A percentile compares a stretch with the other conserved stretches of the same genome.
phyloP scores from a whole-genome alignment of 2,888 invertebrate species.

The Entomobrya multifasciata region DNA sequence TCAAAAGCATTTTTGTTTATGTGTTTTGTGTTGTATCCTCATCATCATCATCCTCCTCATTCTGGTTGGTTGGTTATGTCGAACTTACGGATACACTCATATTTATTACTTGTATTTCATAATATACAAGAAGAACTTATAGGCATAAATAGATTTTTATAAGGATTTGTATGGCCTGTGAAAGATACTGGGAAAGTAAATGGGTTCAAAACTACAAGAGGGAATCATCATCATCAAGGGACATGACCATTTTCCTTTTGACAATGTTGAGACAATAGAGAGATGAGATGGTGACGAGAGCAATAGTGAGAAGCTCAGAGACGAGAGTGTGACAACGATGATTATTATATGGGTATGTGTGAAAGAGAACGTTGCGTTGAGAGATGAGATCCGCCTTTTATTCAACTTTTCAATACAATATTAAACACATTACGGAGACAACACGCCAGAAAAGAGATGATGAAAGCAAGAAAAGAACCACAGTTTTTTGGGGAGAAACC shows the following conservation, averaged over 20 bases:
- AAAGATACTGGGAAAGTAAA: conserved; percentile 46
- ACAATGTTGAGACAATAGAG: conserved; percentile 63
- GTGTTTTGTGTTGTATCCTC: conserved; percentile 42
- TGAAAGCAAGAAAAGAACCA: conserved; percentile 20
- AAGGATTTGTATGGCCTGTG: conserved; percentile 7
- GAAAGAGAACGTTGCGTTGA: not conserved
- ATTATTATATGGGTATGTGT: conserved; percentile 17
- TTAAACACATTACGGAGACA: conserved; percentile 5
- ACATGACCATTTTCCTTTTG: conserved; percentile 65
- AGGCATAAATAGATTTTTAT: conserved; percentile 12
- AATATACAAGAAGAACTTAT: not conserved
- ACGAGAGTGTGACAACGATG: conserved; percentile 18
- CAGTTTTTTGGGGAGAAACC: conserved; percentile 19
- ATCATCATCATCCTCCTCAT: conserved; percentile 3
- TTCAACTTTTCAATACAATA: conserved; percentile 38
- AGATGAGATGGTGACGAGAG: conserved; percentile 60
- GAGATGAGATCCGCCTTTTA: conserved; percentile 20
- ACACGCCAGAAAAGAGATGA: not conserved
- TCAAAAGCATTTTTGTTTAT: conserved; percentile 43
- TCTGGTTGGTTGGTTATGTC: not conserved
- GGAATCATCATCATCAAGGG: conserved; percentile 60
- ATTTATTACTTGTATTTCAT: not conserved
- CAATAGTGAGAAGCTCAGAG: not conserved
- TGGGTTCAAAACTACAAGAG: conserved; percentile 41
- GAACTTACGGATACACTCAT: conserved; percentile 24